Evolutionary conservation across 2,888 invertebrate species (phyloP).

Genomic region (Xylota sylvarum): DNA sequence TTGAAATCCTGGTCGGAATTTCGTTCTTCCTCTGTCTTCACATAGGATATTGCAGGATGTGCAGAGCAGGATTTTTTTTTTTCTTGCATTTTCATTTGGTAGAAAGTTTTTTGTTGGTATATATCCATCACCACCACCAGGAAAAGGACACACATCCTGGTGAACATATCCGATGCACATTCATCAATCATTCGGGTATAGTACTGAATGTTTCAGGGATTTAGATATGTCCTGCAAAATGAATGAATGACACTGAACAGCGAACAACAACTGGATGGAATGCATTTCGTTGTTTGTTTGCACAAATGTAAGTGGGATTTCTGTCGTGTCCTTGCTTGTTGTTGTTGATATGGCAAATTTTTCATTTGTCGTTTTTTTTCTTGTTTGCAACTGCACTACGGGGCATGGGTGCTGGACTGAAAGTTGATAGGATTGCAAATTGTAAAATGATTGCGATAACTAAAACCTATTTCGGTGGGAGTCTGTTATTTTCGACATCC

Average conservation of each 20-base stretch:
- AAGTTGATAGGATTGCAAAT: slow-evolving; percentile 76
- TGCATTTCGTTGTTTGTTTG: slow-evolving; percentile 65
- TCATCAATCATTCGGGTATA: slow-evolving; percentile 73
- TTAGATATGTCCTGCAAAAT: slow-evolving; percentile 73
- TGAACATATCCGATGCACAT: slow-evolving; percentile 68
- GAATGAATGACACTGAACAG: slow-evolving; percentile 57
- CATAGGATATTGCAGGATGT: slow-evolving; percentile 29
- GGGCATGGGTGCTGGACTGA: slow-evolving; percentile 51
- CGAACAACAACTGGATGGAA: slow-evolving; percentile 25
- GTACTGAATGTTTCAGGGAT: slow-evolving; percentile 73
- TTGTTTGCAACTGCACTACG: background rate
- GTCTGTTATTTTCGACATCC: slow-evolving; percentile 66
- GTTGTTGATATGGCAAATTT: slow-evolving; percentile 64
- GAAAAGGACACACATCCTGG: slow-evolving; percentile 32
- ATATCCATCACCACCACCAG: slow-evolving; percentile 5
- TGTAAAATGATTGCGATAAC: slow-evolving; percentile 69
- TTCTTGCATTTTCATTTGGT: background rate
- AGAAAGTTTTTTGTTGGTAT: background rate
- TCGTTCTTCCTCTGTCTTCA: background rate
- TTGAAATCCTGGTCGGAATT: slow-evolving; percentile 7
- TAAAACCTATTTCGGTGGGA: slow-evolving; percentile 63
- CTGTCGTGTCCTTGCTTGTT: slow-evolving; percentile 16
- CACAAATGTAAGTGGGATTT: slow-evolving; percentile 69
- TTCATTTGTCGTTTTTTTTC: slow-evolving; percentile 19
- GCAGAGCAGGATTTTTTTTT: background rate